Evolutionary conservation across 2,113 vertebrate genomes (phyloP), one percentile per base, ranked within the genome.

Genomic region (Lucifuga dentata): DNA sequence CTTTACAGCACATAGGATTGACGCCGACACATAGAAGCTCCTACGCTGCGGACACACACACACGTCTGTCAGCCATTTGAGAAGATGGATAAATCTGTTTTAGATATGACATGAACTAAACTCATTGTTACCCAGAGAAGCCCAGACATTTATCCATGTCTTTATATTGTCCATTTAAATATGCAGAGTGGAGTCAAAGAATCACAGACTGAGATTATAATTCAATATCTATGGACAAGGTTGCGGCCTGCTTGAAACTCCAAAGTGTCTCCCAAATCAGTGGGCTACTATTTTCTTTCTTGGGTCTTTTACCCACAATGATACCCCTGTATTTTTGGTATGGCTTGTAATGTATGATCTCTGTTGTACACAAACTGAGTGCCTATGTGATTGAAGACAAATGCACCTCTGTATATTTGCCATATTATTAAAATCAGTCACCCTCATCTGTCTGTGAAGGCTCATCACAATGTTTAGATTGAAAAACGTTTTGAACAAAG

Each of bases 1-100:
- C 58, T 67, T 16, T 86, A 9, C 90, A 99, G 98, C 98, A 88
- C 98, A 99, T 94, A 96, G 97, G 90, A 97, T 98, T 10, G 96
- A 98, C n/a, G 86, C 94, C 0, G 97, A 99, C 23, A 95, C 95
- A 86, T 98, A 98, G 89, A 79, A 75, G 56, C 73, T 39, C 55
- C 43, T 66, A 69, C 1, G 9, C 81, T 65, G 80, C 3, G 7
- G 26, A 29, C 26, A 85, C 80, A 83, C 85, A 78, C 80, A 82
- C 70, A 81, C 72, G 35, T 59, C 79, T 68, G 58, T 73, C 24
- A 67, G 71, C 76, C 64, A 56, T 71, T 62, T 32, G 70, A 75
- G 61, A 82, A 67, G 77, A 86, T 51, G 83, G 77, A 86, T 61
- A 69, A 72, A 81, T 63, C 53, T 71, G 61, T 92, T 87, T 86